Conservation (phyloP, 2,888 invertebrate genomes). For the Rhagonycha lutea region DNA sequence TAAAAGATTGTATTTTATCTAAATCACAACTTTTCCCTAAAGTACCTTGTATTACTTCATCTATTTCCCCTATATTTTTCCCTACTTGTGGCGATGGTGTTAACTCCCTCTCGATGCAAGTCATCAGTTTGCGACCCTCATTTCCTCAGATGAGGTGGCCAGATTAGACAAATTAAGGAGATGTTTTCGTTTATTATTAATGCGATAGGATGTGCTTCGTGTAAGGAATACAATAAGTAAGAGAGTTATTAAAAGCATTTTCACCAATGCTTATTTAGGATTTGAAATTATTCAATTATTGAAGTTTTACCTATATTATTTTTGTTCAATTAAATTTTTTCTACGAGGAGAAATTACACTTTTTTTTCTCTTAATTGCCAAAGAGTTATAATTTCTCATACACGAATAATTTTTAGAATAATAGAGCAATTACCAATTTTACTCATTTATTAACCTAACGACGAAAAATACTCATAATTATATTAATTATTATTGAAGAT, state of each 20-base stretch:
- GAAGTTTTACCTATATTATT: background rate
- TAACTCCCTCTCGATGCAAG: conserved; percentile 34
- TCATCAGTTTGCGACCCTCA: conserved; percentile 31
- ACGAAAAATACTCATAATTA: background rate
- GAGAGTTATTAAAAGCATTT: background rate
- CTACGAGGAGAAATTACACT: background rate
- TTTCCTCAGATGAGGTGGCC: conserved; percentile 20
- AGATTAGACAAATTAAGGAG: conserved; percentile 37
- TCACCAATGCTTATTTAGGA: background rate
- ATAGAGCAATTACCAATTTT: background rate
- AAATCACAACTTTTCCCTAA: conserved; percentile 24
- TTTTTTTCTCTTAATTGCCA: background rate
- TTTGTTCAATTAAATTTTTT: background rate
- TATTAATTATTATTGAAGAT: background rate
- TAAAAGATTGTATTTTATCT: background rate
- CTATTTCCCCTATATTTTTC: conserved; percentile 26
- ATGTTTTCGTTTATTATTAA: conserved; percentile 36
- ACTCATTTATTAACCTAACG: background rate
- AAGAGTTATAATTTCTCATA: background rate
- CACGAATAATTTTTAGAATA: background rate
- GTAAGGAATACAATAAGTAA: background rate
- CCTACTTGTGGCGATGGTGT: conserved; percentile 32
- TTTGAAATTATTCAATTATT: background rate
- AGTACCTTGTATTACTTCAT: conserved; percentile 25
- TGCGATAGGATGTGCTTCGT: conserved; percentile 18